Evolutionary conservation across 2,113 vertebrate species (phyloP), one percentile per base, ranked within the genome.

Genomic region (Oryzias celebensis): DNA sequence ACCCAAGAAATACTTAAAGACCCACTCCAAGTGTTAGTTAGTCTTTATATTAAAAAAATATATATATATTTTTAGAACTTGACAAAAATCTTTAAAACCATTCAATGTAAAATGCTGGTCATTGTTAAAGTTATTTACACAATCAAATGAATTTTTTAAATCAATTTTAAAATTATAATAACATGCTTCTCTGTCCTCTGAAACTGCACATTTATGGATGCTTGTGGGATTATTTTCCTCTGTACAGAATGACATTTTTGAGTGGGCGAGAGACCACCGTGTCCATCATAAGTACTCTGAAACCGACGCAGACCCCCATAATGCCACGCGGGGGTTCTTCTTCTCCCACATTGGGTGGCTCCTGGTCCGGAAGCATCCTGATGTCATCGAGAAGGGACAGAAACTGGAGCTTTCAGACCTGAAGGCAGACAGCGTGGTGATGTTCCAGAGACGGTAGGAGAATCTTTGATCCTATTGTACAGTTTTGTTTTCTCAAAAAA

Each of bases 211-310:
- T 26, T 14, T 14, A 58, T 13, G 54, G 36, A 12, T 12, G 10
- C 7, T 36, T 12, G 36, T 36, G 36, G 36, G 10, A 36, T 36
- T 36, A 10, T 36, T 18, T 18, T 12, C 20, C 2, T 13, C 47
- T 1, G 71, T 81, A 47, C 87, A 98, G 96, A 98, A 97, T 44
- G 94, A 97, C 57, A 90, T 96, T 73, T 98, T 83, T 0, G 96
- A 98, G 69, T 98, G 96, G 95, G 82, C 90, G 5, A 92, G 96
- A 72, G 96, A 98, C 71, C 96, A 98, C 82, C 93, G 94, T 0
- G 93, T 87, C 44, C 96, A 98, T 76, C 96, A 98, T 87, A 98
- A 98, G 88, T 97, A 92, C 90, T 96, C 96, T 0, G 96, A 98
- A 84, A 98, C 96, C 0, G 85, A 96, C 0, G 95, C 96, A 0